Evolutionary conservation across 2,797 vertebrate genomes (phyloP).

Genomic region (Thalassophryne amazonica): DNA sequence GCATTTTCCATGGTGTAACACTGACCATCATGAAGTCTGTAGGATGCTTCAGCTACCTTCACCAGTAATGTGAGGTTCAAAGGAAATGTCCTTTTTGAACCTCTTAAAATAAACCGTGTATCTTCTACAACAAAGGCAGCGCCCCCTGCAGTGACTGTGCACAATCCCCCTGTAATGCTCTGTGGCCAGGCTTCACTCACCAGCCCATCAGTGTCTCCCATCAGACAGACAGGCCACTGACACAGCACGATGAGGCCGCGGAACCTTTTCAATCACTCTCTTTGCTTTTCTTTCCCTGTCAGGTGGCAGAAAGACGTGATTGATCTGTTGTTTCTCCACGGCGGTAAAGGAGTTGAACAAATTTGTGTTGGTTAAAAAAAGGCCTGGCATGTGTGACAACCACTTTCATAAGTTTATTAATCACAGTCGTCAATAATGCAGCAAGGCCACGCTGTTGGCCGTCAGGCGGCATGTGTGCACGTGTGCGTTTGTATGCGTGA

Average conservation of each 20-base stretch:
- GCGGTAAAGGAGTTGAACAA: slow-evolving; percentile 46
- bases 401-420: slow-evolving; percentile 92
- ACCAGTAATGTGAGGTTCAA: too few species aligned
- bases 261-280: slow-evolving; percentile 76
- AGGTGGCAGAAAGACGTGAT: slow-evolving; percentile 66
- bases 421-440: slow-evolving; percentile 92
- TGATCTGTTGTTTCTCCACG: slow-evolving; percentile 65
- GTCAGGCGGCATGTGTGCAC: slow-evolving; percentile 68
- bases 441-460: slow-evolving; percentile 81
- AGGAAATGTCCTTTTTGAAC: too few species aligned
- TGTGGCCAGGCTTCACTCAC: slow-evolving; percentile 14
- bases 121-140: too few species aligned
- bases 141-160: slow-evolving; percentile 51
- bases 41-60: too few species aligned
- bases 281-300: slow-evolving; percentile 77
- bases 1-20: too few species aligned
- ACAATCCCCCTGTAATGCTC: slow-evolving; percentile 13
- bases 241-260: slow-evolving; percentile 66
- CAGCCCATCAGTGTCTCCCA: slow-evolving; percentile 72
- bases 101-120: too few species aligned
- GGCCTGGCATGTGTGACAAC: slow-evolving; percentile 74
- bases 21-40: too few species aligned
- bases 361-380: slow-evolving; percentile 63
- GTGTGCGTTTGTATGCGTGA: slow-evolving; percentile 22
- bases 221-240: slow-evolving; percentile 72